A percentile compares a stretch with the other conserved stretches of the same genome.
Conservation (phyloP, 2,113 vertebrate species). For the Xyliphius kryptos region DNA sequence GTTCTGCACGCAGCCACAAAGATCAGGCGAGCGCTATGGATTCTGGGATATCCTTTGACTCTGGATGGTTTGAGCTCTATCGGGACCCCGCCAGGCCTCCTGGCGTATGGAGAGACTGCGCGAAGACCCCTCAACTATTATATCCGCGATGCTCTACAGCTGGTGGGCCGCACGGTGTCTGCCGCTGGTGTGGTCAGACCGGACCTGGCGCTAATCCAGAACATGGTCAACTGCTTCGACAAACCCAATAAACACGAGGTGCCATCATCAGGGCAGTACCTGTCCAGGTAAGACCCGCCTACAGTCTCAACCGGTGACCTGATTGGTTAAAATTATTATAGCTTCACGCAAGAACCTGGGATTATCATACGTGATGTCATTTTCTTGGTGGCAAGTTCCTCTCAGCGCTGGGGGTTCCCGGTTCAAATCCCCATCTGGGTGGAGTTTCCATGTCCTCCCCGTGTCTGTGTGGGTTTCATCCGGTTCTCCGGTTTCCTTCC, state of each 20-base stretch:
- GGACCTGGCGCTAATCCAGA: constrained; percentile 65
- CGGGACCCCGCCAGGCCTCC: constrained; percentile 75
- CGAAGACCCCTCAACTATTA: constrained; percentile 77
- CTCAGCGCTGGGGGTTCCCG: too few relatives aligned
- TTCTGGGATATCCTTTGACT: constrained; percentile 78
- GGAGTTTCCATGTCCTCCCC: too few relatives aligned
- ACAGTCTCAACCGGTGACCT: too few relatives aligned
- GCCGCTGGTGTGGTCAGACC: constrained; percentile 56
- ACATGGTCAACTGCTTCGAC: constrained; percentile 69
- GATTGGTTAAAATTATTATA: too few relatives aligned
- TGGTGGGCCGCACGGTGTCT: constrained; percentile 69
- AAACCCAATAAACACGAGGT: constrained; percentile 43
- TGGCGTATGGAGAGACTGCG: constrained; percentile 80
- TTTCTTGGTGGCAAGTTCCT: too few relatives aligned
- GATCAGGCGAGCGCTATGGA: constrained; percentile 64
- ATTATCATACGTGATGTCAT: too few relatives aligned
- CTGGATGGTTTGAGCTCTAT: constrained; percentile 71
- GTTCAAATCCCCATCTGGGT: too few relatives aligned
- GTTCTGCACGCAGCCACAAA: constrained; percentile 63
- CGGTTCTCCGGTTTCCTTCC: too few relatives aligned
- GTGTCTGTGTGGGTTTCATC: too few relatives aligned
- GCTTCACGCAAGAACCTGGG: too few relatives aligned
- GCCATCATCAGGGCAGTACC: constrained; percentile 69
- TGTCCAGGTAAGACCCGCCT: constrained; percentile 62
- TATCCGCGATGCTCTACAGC: constrained; percentile 71